Base-by-base conservation (phyloP, 2,888 invertebrate species). In the Parthenolecanium corni region DNA sequence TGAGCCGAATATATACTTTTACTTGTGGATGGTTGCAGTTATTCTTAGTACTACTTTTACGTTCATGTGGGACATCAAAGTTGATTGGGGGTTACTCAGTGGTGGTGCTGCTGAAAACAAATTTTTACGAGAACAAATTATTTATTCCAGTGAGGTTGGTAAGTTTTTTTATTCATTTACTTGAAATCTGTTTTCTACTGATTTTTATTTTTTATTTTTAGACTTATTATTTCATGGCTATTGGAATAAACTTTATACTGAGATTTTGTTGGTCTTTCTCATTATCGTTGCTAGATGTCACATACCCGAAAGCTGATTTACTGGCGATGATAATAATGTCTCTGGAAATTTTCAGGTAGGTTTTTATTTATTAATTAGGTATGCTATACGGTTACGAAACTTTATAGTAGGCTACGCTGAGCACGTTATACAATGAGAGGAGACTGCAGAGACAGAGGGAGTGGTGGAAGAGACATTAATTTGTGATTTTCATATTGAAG, bases 51-150 rank as follows among this genome's bases (percentile, higher is more conserved):
- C 88, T 2, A 81, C 82, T 67, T 91, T 89, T 73, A 85, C 88
- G 4, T 87, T 87, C 72, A 80, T 82, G 23, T 90, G 90, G 89
- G 89, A 90, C 73, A 82, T 89, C 62, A 86, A 85, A 75, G 87
- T 90, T 86, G 90, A 90, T 78, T 90, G 89, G 89, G 88, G 88
- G 5, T 75, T 89, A 47, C 79, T 88, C 70, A 89, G 88, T 73
- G 79, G 81, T 67, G 81, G 85, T 14, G 51, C 62, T 23, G 85
- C 85, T n/a, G 85, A 86, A 73, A 84, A 87, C 75, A 78, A 76
- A 70, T 82, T 86, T 71, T 76, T 88, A 42, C 74, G 88, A 64
- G 87, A 87, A 72, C 87, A 88, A 76, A 82, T 85, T 68, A 86
- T 88, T 53, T 88, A 88, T 74, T 83, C 85, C 23, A 82, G 83